Evolutionary conservation across 2,888 invertebrate genomes (phyloP), one percentile per base, ranked within the genome.

Genomic region (Capitulum mitella): DNA sequence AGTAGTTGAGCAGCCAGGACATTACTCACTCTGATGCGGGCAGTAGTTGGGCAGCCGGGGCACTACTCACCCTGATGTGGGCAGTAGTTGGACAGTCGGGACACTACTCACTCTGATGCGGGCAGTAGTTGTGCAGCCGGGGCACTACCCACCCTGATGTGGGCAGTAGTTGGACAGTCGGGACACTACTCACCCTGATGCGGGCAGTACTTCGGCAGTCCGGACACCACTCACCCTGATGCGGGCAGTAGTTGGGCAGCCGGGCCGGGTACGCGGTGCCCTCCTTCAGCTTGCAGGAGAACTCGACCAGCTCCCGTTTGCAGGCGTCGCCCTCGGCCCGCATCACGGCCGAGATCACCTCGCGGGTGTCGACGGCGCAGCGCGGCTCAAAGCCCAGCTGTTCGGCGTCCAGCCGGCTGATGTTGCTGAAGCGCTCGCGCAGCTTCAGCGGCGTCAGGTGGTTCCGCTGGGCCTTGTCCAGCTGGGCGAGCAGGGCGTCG

Each of bases 301-400:
- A 75, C n/a, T 75, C 75, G 29, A 46, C 75, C 46, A 75, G 75
- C 46, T 75, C 43, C 3, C 46, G 43, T 8, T 29, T n/a, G 19
- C 75, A 75, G 14, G 12, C 29, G 3, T 43, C 29, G 3, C 14
- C 29, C 5, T 75, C 75, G 3, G 75, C 75, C 29, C 75, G 40
- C 43, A 43, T 43, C 43, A 75, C 43, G 16, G 75, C 75, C 75
- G 75, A 75, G 12, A 75, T n/a, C n/a, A 75, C 43, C 75, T 43
- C 75, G 10, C 46, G n/a, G 3, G 75, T 46, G 29, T 75, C 32
- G 29, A 75, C 16, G 29, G n/a, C 43, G n/a, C 75, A 75, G 46
- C 75, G 75, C 5, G 75, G 75, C 46, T 75, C 43, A 46, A 75
- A 75, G 29, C 75, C 75, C 29, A 75, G 75, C 75, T 29, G 29